A percentile compares a stretch with the other conserved stretches of the same genome.
phyloP scores from a whole-genome alignment of 2,113 vertebrate species.

The Equus quagga region DNA sequence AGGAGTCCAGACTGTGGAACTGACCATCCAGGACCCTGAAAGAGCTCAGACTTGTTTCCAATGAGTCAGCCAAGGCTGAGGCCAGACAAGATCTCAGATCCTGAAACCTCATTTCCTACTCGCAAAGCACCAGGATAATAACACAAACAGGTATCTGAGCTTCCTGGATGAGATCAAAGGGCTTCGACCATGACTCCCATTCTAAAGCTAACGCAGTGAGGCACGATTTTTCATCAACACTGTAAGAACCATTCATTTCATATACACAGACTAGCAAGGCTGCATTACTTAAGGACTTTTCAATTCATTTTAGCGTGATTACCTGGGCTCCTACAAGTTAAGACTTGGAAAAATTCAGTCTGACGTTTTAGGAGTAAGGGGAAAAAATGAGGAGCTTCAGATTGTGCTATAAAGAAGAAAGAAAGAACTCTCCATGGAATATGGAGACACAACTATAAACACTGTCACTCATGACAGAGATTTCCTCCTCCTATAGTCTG shows the following conservation, averaged over 20 bases:
- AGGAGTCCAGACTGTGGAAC: not conserved
- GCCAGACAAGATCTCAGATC: not conserved
- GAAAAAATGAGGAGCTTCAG: not conserved
- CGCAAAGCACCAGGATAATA: not conserved
- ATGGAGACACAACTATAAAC: not conserved
- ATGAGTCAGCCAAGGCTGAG: not conserved
- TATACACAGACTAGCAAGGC: not conserved
- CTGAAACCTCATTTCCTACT: not conserved
- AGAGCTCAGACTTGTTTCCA: not conserved
- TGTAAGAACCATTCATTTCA: not conserved
- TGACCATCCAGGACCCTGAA: not conserved
- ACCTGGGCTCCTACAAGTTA: not conserved
- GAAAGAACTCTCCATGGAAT: not conserved
- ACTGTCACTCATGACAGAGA: not conserved
- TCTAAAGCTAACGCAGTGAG: not conserved
- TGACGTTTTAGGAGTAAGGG: not conserved
- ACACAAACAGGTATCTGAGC: not conserved
- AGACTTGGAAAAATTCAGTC: not conserved
- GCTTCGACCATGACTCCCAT: not conserved
- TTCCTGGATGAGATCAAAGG: not conserved
- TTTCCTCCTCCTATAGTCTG: not conserved
- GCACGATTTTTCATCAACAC: not conserved
- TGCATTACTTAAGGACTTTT: not conserved
- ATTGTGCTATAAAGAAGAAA: not conserved
- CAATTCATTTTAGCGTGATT: not conserved